Evolutionary conservation across 2,888 invertebrate species (phyloP), one percentile per base, ranked within the genome.

Genomic region (Latrodectus hesperus): DNA sequence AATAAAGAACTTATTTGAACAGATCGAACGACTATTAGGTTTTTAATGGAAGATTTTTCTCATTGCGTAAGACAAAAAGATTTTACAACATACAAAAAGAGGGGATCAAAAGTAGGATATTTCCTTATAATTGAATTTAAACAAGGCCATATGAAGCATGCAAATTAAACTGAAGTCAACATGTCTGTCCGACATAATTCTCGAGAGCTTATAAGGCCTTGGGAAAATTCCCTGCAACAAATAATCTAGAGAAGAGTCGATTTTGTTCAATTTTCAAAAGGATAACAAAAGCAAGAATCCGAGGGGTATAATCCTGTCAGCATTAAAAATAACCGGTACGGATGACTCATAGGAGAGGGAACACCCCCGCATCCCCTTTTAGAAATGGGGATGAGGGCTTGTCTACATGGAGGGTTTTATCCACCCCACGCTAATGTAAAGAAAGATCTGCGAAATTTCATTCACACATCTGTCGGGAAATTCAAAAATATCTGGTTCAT

Each of bases 231-330:
- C 60, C 73, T 10, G 52, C 12, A 17, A 16, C 17, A 53, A 73
- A 52, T 53, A 73, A n/a, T 73, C 73, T 73, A 12, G 52, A n/a
- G 52, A 73, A 22, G 22, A 17, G 73, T 6, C 16, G 53, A 53
- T 73, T 73, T 73, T 52, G 73, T 73, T 73, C 51, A 73, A 52
- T 52, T 52, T 53, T 73, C 73, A 73, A 73, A 52, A 73, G 73
- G 73, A 17, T 52, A 53, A 38, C 60, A 16, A 60, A n/a, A 60
- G 60, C 10, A 60, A 60, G 38, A 1, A 60, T 60, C n/a, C 60
- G 22, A 72, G 52, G 72, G 52, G 52, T 52, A 53, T 9, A 12
- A 52, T 51, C n/a, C 73, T 73, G 53, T 17, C 52, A 52, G 17
- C 73, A 11, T 17, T 52, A 38, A 16, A n/a, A 38, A 70, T 38